Conservation (phyloP, 1,140 invertebrate species). For the Venturia canescens region DNA sequence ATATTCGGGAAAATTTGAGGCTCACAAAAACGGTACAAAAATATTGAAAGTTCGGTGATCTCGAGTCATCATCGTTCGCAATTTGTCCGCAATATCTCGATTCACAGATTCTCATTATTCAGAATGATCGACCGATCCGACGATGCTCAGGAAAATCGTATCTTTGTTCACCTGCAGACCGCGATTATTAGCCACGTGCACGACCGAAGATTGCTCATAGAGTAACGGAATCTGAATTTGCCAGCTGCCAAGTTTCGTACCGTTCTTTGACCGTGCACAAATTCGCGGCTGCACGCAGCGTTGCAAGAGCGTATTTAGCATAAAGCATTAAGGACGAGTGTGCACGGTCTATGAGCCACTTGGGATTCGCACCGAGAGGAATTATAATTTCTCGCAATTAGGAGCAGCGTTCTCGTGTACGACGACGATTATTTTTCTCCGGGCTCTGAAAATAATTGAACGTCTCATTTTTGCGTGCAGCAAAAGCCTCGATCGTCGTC, state of each 20-base stretch:
- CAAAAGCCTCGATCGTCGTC: too few species aligned
- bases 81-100: too few species aligned
- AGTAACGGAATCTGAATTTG: constrained; percentile 3
- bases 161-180: not conserved
- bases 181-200: too few species aligned
- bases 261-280: constrained; percentile 7
- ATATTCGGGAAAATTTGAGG: not conserved
- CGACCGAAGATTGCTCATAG: not conserved
- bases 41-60: too few species aligned
- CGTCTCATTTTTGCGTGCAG: too few species aligned
- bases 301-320: not conserved
- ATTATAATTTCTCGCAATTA: not conserved
- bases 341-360: not conserved
- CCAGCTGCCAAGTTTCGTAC: not conserved
- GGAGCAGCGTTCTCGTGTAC: too few species aligned
- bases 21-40: too few species aligned
- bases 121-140: too few species aligned
- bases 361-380: not conserved
- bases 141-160: not conserved
- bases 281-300: not conserved
- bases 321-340: not conserved
- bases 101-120: too few species aligned
- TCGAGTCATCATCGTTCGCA: too few species aligned
- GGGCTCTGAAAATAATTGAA: too few species aligned
- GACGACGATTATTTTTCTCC: too few species aligned